phyloP scores from a whole-genome alignment of 2,888 invertebrate genomes.

The Tortricodes alternella region DNA sequence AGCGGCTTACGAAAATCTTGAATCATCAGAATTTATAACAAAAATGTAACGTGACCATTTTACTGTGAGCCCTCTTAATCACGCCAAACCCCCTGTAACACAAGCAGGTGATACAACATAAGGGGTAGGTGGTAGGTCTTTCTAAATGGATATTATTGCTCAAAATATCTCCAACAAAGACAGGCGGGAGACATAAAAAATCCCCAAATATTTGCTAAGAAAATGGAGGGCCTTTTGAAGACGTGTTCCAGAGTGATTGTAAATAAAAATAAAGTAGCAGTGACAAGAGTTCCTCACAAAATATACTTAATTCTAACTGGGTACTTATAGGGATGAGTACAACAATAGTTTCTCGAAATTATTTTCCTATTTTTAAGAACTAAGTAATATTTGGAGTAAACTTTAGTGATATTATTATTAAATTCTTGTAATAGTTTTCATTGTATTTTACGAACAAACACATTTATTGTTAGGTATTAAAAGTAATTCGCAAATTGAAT shows the following conservation, averaged over 20 bases:
- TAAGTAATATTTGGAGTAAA: too few species aligned
- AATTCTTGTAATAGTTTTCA: too few species aligned
- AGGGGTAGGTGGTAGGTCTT: not conserved
- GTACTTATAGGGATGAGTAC: too few species aligned
- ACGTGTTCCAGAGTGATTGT: conserved; percentile 23
- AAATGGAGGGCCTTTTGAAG: conserved; percentile 27
- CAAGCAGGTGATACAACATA: not conserved
- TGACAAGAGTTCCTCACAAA: not conserved
- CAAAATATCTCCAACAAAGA: conserved; percentile 16
- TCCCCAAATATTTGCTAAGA: conserved; percentile 28
- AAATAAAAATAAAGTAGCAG: conserved; percentile 17
- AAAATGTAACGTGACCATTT: conserved; percentile 4
- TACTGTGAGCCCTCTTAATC: not conserved
- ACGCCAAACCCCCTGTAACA: not conserved
- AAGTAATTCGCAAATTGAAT: too few species aligned
- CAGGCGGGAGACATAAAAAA: conserved; percentile 22
- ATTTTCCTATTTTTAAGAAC: too few species aligned
- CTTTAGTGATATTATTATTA: too few species aligned
- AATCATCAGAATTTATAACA: conserved; percentile 14
- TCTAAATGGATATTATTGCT: conserved; percentile 6
- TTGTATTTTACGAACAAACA: too few species aligned
- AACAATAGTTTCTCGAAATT: too few species aligned
- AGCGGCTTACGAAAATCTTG: conserved; percentile 13
- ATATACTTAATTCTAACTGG: not conserved
- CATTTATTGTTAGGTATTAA: too few species aligned